Conservation (phyloP, 2,888 invertebrate genomes). For the Watsonalla cultraria region DNA sequence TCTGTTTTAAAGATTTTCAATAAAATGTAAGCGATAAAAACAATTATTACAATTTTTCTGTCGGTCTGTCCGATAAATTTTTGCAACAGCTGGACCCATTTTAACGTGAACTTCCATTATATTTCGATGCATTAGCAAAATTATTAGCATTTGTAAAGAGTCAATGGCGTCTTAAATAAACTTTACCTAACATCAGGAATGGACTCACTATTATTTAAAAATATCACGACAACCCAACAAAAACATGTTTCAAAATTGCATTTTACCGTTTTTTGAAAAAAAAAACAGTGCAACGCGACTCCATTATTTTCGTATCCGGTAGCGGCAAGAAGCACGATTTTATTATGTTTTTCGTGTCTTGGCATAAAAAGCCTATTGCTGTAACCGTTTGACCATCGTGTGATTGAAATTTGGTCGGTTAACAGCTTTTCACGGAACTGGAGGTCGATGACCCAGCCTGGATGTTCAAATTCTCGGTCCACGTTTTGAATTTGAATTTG, state of each 20-base stretch:
- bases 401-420: slow-evolving; percentile 51
- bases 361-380: slow-evolving; percentile 41
- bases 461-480: slow-evolving; percentile 7
- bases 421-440: slow-evolving; percentile 42
- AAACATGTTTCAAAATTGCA: neutral
- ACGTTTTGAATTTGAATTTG: neutral
- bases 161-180: too few species aligned
- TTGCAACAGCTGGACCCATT: too few species aligned
- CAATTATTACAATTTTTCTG: too few species aligned
- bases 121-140: too few species aligned
- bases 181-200: too few species aligned
- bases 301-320: slow-evolving; percentile 7
- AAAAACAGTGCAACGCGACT: slow-evolving; percentile 1
- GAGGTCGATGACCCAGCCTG: slow-evolving; percentile 35
- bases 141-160: too few species aligned
- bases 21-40: too few species aligned
- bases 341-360: slow-evolving; percentile 47
- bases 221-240: too few species aligned
- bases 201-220: too few species aligned
- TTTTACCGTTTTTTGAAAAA: neutral
- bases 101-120: too few species aligned
- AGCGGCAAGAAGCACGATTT: slow-evolving; percentile 42
- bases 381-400: slow-evolving; percentile 30
- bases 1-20: too few species aligned
- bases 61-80: too few species aligned